A percentile compares a stretch with the other conserved stretches of the same genome.
Conservation (phyloP, 2,888 invertebrate species). For the Odontothrips loti region DNA sequence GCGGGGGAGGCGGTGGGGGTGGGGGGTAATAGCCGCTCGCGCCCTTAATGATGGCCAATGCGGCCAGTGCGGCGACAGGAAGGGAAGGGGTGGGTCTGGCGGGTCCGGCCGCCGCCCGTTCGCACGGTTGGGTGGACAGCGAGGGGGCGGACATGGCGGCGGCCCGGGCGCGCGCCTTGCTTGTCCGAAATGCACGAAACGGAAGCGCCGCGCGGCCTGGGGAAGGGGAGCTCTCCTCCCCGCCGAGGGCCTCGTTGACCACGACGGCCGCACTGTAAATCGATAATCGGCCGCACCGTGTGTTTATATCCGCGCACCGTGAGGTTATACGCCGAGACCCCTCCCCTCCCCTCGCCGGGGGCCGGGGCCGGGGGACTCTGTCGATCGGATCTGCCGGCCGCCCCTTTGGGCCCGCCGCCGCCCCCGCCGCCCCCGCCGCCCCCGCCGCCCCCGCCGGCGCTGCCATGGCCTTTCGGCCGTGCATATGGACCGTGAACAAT, state of each 20-base stretch:
- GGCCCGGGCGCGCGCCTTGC: neutral
- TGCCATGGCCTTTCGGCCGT: neutral
- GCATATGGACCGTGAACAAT: slow-evolving; percentile 6
- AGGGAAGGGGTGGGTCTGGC: too few species aligned
- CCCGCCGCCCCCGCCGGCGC: neutral
- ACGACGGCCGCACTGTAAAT: slow-evolving; percentile 13
- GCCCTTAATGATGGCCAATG: slow-evolving; percentile 22
- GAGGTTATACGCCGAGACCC: too few species aligned
- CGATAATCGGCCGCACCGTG: neutral
- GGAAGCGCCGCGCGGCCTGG: too few species aligned
- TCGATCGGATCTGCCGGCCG: too few species aligned
- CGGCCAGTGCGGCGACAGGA: neutral
- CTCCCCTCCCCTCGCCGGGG: too few species aligned
- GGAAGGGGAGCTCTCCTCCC: too few species aligned
- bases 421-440: neutral
- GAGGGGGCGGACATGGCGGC: neutral
- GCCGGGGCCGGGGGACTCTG: too few species aligned
- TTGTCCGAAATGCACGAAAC: too few species aligned
- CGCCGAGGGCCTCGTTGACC: neutral
- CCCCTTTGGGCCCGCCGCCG: neutral
- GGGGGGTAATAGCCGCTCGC: neutral
- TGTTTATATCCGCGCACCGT: slow-evolving; percentile 2
- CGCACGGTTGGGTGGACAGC: neutral
- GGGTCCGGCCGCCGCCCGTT: too few species aligned
- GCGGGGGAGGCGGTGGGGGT: neutral